These are phyloP conservation scores for Pachydiplax longipennis DNA, from an alignment of 2,888 invertebrate genomes.

Conservation along the genomic window DNA sequence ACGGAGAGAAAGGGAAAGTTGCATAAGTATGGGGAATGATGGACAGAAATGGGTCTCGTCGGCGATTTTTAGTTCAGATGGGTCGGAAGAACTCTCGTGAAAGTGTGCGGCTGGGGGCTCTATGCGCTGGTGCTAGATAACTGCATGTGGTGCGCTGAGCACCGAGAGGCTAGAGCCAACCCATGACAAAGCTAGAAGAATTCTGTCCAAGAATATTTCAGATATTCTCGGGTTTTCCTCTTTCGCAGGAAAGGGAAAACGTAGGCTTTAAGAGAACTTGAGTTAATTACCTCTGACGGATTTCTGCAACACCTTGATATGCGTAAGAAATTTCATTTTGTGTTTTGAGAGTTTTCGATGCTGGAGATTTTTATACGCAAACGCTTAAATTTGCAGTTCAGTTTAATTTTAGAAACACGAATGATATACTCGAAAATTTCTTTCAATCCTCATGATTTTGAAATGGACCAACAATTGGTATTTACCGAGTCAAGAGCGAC, in stretches of 20 bases:
- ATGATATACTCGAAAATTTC: no score
- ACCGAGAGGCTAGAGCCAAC: not conserved
- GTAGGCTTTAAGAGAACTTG: not conserved
- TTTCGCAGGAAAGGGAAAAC: slow-evolving; percentile 7
- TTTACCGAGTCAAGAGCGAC: no score
- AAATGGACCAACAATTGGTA: no score
- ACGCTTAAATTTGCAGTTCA: no score
- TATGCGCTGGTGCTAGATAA: not conserved
- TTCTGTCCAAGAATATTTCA: not conserved
- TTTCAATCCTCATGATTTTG: no score
- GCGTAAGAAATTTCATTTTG: no score
- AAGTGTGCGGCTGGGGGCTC: no score
- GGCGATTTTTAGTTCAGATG: not conserved
- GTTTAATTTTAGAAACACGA: no score
- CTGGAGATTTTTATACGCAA: no score
- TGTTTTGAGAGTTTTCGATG: no score
- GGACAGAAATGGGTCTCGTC: not conserved
- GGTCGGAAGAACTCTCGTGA: not conserved
- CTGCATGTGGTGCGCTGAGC: not conserved
- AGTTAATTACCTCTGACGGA: not conserved
- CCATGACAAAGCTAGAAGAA: not conserved
- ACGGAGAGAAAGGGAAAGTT: not conserved
- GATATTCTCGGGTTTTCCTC: not conserved
- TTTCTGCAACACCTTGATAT: no score
- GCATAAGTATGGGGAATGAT: not conserved